Conservation (phyloP, 2,113 vertebrate genomes). For the Hiodon tergisus region DNA sequence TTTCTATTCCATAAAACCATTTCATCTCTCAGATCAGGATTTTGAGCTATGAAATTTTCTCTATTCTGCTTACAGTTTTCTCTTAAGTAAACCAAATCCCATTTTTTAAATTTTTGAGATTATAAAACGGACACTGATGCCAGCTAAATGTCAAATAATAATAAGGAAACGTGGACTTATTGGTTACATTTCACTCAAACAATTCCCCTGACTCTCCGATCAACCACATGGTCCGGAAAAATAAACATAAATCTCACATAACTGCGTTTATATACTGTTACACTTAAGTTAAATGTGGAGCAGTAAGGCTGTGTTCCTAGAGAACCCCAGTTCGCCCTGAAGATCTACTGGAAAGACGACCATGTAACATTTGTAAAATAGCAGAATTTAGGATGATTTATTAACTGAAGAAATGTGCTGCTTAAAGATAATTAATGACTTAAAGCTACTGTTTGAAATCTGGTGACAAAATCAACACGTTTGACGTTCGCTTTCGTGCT, state of each 20-base stretch:
- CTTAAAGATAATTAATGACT: background rate
- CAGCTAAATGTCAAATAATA: slow-evolving; percentile 35
- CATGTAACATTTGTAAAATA: slow-evolving; percentile 31
- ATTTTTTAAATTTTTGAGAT: slow-evolving; percentile 31
- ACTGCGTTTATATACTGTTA: slow-evolving; percentile 26
- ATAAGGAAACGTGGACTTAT: slow-evolving; percentile 32
- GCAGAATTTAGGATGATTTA: background rate
- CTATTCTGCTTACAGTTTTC: slow-evolving; percentile 16
- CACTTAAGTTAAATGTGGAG: slow-evolving; percentile 31
- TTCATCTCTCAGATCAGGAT: too few species aligned
- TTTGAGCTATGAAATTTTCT: too few species aligned
- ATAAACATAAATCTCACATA: slow-evolving; percentile 37
- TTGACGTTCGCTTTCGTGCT: background rate
- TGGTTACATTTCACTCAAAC: slow-evolving; percentile 40
- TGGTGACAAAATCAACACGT: background rate
- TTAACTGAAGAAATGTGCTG: background rate
- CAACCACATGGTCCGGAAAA: slow-evolving; percentile 43
- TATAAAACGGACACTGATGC: slow-evolving; percentile 16
- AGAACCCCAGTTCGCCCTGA: slow-evolving; percentile 27
- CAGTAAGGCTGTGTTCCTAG: slow-evolving; percentile 24
- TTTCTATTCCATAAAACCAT: too few species aligned
- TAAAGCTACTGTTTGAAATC: background rate
- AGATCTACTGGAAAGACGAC: slow-evolving; percentile 16
- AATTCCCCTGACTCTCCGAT: slow-evolving; percentile 44
- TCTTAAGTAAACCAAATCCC: slow-evolving; percentile 30